phyloP scores from a whole-genome alignment of 2,113 vertebrate genomes.

The Chionodraco myersi region DNA sequence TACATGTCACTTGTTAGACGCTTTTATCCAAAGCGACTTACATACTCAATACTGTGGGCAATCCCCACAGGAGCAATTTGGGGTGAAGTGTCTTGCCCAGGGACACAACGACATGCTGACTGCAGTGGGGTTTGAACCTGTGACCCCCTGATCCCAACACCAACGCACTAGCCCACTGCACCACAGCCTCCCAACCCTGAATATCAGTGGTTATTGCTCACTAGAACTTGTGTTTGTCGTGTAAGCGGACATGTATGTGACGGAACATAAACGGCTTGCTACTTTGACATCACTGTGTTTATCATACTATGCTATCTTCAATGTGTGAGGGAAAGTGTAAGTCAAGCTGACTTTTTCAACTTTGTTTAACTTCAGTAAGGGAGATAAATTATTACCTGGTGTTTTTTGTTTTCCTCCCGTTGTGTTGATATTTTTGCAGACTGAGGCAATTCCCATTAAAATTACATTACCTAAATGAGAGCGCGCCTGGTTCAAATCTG shows the following conservation, averaged over 20 bases:
- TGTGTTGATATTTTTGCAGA: constrained; percentile 50
- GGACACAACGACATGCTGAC: too few relatives aligned
- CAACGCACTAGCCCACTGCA: too few relatives aligned
- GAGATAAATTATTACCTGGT: constrained; percentile 36
- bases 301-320: background rate
- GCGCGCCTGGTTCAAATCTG: constrained; percentile 34
- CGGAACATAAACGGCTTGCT: background rate
- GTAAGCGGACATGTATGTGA: background rate
- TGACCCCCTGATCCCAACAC: too few relatives aligned
- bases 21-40: too few relatives aligned
- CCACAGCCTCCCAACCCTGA: too few relatives aligned
- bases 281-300: background rate
- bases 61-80: too few relatives aligned
- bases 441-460: constrained; percentile 63
- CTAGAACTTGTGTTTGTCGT: background rate
- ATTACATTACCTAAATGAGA: constrained; percentile 54
- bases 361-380: constrained; percentile 2
- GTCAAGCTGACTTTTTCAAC: constrained; percentile 30
- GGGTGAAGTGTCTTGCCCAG: too few relatives aligned
- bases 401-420: constrained; percentile 28
- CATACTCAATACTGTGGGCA: too few relatives aligned
- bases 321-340: background rate
- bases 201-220: background rate
- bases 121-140: too few relatives aligned
- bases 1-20: too few relatives aligned